Percentiles rank a stretch among this genome's conserved stretches.
These are phyloP conservation scores for Rhinichthys klamathensis DNA, from an alignment of 2,113 vertebrate species.

Conservation along the genomic window DNA sequence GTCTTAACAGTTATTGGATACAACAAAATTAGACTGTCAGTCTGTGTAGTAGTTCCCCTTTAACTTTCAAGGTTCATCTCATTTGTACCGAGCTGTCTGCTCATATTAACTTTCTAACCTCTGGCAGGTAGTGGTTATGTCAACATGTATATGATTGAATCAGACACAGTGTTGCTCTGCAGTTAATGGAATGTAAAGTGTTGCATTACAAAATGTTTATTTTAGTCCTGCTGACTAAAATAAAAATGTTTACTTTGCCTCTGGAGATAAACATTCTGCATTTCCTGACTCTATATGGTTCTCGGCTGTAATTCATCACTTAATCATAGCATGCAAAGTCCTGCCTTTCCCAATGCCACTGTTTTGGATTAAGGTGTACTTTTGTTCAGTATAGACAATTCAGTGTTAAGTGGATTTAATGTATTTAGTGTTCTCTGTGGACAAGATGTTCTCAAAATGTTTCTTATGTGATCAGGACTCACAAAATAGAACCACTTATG, in stretches of 20 bases:
- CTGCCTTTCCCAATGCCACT: slow-evolving; percentile 59
- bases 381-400: slow-evolving; percentile 63
- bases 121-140: slow-evolving; percentile 23
- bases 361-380: slow-evolving; percentile 65
- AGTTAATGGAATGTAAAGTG: slow-evolving; percentile 55
- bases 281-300: slow-evolving; percentile 26
- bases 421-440: too few relatives aligned
- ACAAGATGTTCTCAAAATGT: neutral
- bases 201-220: slow-evolving; percentile 55
- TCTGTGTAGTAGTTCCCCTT: neutral
- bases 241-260: slow-evolving; percentile 39
- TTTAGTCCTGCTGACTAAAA: slow-evolving; percentile 55
- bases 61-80: neutral
- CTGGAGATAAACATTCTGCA: slow-evolving; percentile 42
- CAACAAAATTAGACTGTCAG: neutral
- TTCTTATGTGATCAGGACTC: neutral
- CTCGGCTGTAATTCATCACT: slow-evolving; percentile 64
- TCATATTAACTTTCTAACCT: slow-evolving; percentile 6
- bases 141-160: slow-evolving; percentile 34
- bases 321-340: slow-evolving; percentile 60
- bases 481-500: neutral
- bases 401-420: slow-evolving; percentile 66
- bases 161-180: slow-evolving; percentile 30
- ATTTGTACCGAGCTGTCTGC: neutral
- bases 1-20: neutral